Conservation (phyloP, 2,888 invertebrate species). For the Metellina segmentata region DNA sequence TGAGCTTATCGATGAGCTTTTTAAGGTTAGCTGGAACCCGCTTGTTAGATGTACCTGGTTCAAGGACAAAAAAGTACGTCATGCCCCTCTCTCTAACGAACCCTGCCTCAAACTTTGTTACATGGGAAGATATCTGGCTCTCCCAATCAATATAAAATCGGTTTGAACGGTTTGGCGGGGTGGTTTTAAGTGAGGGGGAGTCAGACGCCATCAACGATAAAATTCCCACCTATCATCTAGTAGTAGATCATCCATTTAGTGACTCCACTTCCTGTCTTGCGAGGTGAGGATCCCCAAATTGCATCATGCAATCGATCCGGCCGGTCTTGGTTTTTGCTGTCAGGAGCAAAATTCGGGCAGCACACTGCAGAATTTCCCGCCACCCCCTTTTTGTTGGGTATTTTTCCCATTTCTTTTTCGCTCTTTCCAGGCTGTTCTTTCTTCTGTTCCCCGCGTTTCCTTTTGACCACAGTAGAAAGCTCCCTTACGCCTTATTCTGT, state of each 20-base stretch:
- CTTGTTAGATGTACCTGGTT: constrained; percentile 6
- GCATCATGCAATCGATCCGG: constrained; percentile 60
- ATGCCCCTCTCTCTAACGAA: constrained; percentile 48
- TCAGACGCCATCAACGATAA: constrained; percentile 36
- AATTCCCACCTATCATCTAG: constrained; percentile 63
- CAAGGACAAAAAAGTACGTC: neutral
- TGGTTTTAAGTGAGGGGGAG: constrained; percentile 35
- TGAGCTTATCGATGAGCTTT: constrained; percentile 41
- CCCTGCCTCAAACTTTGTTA: constrained; percentile 60
- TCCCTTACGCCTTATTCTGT: constrained; percentile 17
- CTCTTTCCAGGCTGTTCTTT: neutral
- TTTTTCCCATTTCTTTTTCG: constrained; percentile 2
- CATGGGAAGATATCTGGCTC: constrained; percentile 3
- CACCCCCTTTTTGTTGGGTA: neutral
- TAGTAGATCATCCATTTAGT: constrained; percentile 66
- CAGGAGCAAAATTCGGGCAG: constrained; percentile 61
- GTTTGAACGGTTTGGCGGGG: constrained; percentile 31
- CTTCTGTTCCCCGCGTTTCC: constrained; percentile 26
- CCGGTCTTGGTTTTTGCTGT: constrained; percentile 64
- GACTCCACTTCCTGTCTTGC: constrained; percentile 23
- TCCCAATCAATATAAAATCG: constrained; percentile 65
- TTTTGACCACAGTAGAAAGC: constrained; percentile 43
- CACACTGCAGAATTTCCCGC: constrained; percentile 53
- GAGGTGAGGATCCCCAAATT: constrained; percentile 63
- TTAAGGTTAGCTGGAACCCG: constrained; percentile 27